Conservation (phyloP, 1,140 invertebrate species). For the Dendroctonus ponderosae region DNA sequence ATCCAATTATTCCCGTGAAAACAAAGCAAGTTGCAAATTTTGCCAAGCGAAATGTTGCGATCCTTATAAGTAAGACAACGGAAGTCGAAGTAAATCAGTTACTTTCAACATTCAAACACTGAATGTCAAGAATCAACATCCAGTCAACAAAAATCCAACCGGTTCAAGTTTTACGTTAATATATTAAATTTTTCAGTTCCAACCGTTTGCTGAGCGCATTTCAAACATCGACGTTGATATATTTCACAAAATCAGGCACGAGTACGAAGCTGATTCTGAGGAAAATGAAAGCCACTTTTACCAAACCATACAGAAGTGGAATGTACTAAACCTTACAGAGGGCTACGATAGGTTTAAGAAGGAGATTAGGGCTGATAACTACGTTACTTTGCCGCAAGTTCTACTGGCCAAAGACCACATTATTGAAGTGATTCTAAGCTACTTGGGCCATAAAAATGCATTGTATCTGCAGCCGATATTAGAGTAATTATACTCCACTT, state of each 20-base stretch:
- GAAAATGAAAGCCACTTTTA: constrained; percentile 78
- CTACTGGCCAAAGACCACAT: constrained; percentile 76
- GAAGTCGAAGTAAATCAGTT: not conserved
- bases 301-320: constrained; percentile 83
- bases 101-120: not conserved
- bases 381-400: constrained; percentile 77
- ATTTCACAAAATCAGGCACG: constrained; percentile 73
- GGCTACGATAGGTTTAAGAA: constrained; percentile 74
- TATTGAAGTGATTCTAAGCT: constrained; percentile 67
- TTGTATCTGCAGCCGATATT: constrained; percentile 76
- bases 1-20: not conserved
- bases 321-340: constrained; percentile 78
- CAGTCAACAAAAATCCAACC: not conserved
- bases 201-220: constrained; percentile 81
- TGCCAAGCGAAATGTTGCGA: not conserved
- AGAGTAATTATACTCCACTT: constrained; percentile 65
- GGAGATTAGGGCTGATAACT: constrained; percentile 61
- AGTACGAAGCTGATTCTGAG: constrained; percentile 62
- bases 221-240: constrained; percentile 79
- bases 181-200: constrained; percentile 66
- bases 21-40: not conserved
- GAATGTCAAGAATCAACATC: not conserved
- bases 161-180: not conserved
- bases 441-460: constrained; percentile 67
- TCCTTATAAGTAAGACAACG: not conserved